Evolutionary conservation across 2,888 invertebrate genomes (phyloP).

Genomic region (Leptodirus hochenwartii): DNA sequence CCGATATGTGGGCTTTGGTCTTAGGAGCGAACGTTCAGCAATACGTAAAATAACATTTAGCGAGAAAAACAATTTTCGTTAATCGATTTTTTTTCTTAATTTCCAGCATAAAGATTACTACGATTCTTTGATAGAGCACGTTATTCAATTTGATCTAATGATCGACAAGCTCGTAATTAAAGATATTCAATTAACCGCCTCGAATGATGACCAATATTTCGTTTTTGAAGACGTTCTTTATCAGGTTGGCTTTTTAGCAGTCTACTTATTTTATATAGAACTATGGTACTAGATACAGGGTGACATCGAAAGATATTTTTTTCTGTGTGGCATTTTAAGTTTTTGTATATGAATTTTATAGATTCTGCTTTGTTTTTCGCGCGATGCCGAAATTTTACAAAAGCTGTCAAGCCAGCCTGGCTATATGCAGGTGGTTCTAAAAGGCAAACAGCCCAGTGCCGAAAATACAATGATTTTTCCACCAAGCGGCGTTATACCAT

Average conservation of each 20-base stretch:
- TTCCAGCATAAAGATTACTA: slow-evolving; percentile 57
- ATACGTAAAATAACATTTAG: slow-evolving; percentile 30
- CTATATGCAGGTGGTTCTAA: slow-evolving; percentile 55
- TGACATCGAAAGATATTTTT: too few species aligned
- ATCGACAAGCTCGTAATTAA: slow-evolving; percentile 90
- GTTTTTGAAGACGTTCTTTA: slow-evolving; percentile 92
- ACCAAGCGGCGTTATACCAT: slow-evolving; percentile 88
- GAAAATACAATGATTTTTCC: slow-evolving; percentile 68
- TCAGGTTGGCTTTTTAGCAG: slow-evolving; percentile 47
- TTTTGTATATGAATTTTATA: slow-evolving; percentile 17
- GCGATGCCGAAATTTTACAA: slow-evolving; percentile 65
- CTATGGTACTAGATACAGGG: background rate
- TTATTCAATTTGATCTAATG: slow-evolving; percentile 77
- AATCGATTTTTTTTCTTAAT: slow-evolving; percentile 3
- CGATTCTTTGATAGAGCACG: slow-evolving; percentile 60
- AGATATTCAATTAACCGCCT: slow-evolving; percentile 88
- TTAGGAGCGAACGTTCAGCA: slow-evolving; percentile 59
- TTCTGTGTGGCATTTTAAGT: too few species aligned
- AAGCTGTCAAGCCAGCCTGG: slow-evolving; percentile 43
- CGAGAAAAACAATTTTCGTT: background rate
- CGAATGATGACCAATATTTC: slow-evolving; percentile 95
- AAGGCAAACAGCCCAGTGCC: slow-evolving; percentile 46
- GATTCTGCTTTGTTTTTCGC: slow-evolving; percentile 79
- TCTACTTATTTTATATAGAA: too few species aligned
- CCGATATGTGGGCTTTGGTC: slow-evolving; percentile 71